Base-by-base conservation (phyloP, 2,888 invertebrate genomes). In the Ctena decussata region DNA sequence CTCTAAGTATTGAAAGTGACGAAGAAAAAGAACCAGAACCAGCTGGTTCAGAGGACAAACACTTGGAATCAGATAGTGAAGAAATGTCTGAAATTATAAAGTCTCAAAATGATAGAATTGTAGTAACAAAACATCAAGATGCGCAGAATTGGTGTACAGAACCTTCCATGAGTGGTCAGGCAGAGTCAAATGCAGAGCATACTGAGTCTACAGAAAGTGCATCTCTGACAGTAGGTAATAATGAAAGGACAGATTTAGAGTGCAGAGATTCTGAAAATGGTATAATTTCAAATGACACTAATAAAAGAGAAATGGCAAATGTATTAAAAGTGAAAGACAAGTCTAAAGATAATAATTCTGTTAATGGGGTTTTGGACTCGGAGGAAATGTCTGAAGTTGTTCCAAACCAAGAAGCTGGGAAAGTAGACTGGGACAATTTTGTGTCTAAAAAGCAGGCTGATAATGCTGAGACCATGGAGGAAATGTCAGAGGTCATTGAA, bases 401-500 rank as follows among this genome's bases (percentile, higher is more conserved):
- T 30, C 60, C 60, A 18, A 6, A 11, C 6, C 60, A 60, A 18
- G 18, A 60, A 27, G 60, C 3, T 27, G 60, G 30, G 27, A 60
- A 60, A 27, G 30, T 60, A 60, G 3, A 11, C 21, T 5, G 8
- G n/a, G 41, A 41, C 15, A 18, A 5, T 53, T 8, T 21, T 53
- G 21, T 11, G 2, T 1, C 32, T 18, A 35, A 65, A 8, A 1
- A 1, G 2, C 35, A 35, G 12, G 35, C 65, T 15, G 35, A 65
- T 21, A 35, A 35, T 24, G 1, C 65, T 30, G 65, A 35, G 21
- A 5, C 18, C 6, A 18, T 65, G 32, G 65, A 65, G 18, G 65
- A 65, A 32, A 72, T 72, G 72, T 72, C 72, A 12, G 72, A 72
- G 30, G 21, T 32, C 35, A 65, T 65, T 65, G 65, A 65, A 12